Base-by-base conservation (phyloP, 1,140 invertebrate species). In the Asobara japonica region DNA sequence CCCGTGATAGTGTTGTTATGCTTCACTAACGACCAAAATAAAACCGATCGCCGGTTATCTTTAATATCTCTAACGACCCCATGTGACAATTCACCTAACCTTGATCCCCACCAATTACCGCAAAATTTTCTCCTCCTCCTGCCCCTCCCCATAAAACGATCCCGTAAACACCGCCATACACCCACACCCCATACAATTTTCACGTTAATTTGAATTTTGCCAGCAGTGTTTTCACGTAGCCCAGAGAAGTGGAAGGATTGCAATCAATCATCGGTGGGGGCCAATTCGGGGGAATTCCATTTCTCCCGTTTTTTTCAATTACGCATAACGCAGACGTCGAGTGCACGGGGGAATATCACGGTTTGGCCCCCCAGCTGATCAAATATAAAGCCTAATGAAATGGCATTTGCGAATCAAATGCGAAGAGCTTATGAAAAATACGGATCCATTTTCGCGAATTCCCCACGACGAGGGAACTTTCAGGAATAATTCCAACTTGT, bases 201-300 rank as follows among this genome's bases (percentile, higher is more conserved):
- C 56, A 38, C 68, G 68, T 70, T 70, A 70, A 70, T 70, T 70
- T 70, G 30, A 61, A 70, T 70, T 70, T 62, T 41, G 33, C 33
- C 38, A 62, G 62, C 61, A 62, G 68, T 61, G 31, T 70, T 70
- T 70, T 64, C 68, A 67, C 51, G 29, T 20, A 67, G 31, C 20
- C 1, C 13, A 2, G 38, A 31, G 33, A 22, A 20, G 36, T 67
- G 22, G 60, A 31, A 31, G 60, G 2, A 67, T 29, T 67, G 68
- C 36, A 70, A 70, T 70, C 56, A 70, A 70, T 62, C 68, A 70
- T 41, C 68, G 18, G 56, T 7, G n/a, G 20, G 18, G 30, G 20
- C 31, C 33, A 62, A 62, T 62, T 62, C 11, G 18, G 31, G 48
- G 33, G 29, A 62, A 30, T 30, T 30, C 16, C 60, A 18, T 62